Conservation (phyloP, 2,113 vertebrate species). For the Arizona elegans region DNA sequence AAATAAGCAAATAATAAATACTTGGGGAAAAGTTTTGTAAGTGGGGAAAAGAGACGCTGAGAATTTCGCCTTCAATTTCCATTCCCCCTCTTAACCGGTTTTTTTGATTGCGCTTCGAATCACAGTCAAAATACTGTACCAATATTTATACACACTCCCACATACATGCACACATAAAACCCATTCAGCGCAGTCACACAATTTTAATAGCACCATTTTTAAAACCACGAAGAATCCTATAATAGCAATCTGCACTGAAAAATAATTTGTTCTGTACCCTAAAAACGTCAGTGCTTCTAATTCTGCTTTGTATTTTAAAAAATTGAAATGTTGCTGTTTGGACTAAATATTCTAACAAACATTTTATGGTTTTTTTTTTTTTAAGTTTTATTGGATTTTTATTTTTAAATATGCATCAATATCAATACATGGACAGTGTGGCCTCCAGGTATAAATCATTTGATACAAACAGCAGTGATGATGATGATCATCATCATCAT, state of each 20-base stretch:
- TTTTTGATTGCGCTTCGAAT: neutral
- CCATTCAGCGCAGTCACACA: neutral
- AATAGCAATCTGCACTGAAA: neutral
- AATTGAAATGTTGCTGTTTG: constrained; percentile 1
- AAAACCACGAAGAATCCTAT: neutral
- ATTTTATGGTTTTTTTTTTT: neutral
- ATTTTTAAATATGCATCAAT: too few relatives aligned
- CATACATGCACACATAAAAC: neutral
- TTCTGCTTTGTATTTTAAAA: constrained; percentile 17
- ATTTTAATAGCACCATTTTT: constrained; percentile 29
- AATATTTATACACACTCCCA: neutral
- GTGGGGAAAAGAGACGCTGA: neutral
- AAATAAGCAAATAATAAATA: neutral
- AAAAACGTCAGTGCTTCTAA: constrained; percentile 21
- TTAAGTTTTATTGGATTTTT: too few relatives aligned
- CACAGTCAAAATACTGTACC: neutral
- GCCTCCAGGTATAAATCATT: too few relatives aligned
- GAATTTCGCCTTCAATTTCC: neutral
- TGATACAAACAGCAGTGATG: too few relatives aligned
- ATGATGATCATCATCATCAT: too few relatives aligned
- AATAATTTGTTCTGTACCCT: constrained; percentile 19
- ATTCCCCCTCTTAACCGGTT: neutral
- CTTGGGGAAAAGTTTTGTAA: neutral
- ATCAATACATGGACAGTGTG: too few relatives aligned
- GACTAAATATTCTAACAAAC: neutral